Evolutionary conservation across 1,140 invertebrate genomes (phyloP).

Genomic region (Bombus waltoni): DNA sequence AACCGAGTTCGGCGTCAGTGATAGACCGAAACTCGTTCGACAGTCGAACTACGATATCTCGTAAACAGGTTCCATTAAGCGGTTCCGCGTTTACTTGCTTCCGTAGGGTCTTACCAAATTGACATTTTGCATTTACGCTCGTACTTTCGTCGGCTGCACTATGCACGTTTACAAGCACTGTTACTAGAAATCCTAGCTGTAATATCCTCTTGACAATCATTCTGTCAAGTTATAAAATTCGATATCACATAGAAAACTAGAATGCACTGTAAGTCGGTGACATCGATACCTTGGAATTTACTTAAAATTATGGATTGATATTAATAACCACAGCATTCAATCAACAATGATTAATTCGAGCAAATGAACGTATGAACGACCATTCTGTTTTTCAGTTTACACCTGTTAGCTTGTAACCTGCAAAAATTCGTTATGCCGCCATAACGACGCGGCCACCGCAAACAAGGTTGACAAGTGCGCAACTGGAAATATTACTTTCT

Average conservation of each 20-base stretch:
- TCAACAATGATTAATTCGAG: background rate
- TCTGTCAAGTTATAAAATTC: background rate
- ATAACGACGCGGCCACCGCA: constrained; percentile 22
- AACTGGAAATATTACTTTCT: constrained; percentile 36
- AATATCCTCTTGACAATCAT: constrained; percentile 35
- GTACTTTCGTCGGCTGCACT: background rate
- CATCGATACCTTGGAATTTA: background rate
- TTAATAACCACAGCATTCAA: background rate
- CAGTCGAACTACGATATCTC: constrained; percentile 75
- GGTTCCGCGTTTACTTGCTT: constrained; percentile 78
- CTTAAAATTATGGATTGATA: background rate
- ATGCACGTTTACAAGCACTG: constrained; percentile 13
- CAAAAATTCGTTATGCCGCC: constrained; percentile 36
- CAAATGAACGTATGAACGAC: background rate
- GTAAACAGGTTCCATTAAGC: constrained; percentile 76
- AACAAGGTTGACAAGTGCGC: constrained; percentile 47
- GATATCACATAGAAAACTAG: background rate
- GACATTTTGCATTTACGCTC: constrained; percentile 65
- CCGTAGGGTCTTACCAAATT: constrained; percentile 71
- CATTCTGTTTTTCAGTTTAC: constrained; percentile 24
- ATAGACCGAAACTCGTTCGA: constrained; percentile 74
- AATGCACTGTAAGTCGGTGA: background rate
- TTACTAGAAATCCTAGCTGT: background rate
- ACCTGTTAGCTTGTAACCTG: constrained; percentile 47
- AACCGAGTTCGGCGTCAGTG: constrained; percentile 77